Conservation (phyloP, 2,797 vertebrate species). For the Triplophysa bombifrons region DNA sequence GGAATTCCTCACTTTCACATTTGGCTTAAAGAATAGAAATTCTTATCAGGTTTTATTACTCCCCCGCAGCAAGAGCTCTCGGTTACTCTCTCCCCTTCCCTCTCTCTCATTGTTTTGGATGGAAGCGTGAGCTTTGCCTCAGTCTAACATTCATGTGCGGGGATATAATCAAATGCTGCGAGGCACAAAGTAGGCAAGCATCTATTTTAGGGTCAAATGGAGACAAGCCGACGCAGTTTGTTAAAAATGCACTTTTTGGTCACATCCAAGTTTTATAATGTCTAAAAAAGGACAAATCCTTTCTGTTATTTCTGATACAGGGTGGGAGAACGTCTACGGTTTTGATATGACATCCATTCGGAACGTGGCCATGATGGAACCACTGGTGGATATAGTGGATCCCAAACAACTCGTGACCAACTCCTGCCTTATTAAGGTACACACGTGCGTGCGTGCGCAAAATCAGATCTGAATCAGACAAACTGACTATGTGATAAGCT, state of each 20-base stretch:
- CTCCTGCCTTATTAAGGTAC: conserved; percentile 94
- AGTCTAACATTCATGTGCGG: conserved; percentile 44
- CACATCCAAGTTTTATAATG: background rate
- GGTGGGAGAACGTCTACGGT: conserved; percentile 99
- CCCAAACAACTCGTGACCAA: conserved; percentile 98
- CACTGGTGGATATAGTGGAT: conserved; percentile 96
- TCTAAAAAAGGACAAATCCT: conserved; percentile 9
- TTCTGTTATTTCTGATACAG: conserved; percentile 67
- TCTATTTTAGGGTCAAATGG: conserved; percentile 64
- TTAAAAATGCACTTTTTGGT: conserved; percentile 19
- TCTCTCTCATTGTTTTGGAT: conserved; percentile 36
- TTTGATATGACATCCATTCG: conserved; percentile 99
- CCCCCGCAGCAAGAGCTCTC: conserved; percentile 14
- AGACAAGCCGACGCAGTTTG: conserved; percentile 52
- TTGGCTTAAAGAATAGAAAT: conserved; percentile 6
- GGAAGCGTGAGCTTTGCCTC: conserved; percentile 49
- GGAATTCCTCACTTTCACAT: background rate
- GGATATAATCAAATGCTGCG: conserved; percentile 56
- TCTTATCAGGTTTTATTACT: conserved; percentile 13
- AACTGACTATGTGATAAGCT: conserved; percentile 36
- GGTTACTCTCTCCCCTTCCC: conserved; percentile 6
- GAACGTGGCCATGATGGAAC: conserved; percentile 97
- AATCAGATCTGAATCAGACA: conserved; percentile 45
- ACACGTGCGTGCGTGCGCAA: conserved; percentile 9
- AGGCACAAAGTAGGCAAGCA: conserved; percentile 64